phyloP scores from a whole-genome alignment of 2,113 vertebrate species.

The Antigone vipio region DNA sequence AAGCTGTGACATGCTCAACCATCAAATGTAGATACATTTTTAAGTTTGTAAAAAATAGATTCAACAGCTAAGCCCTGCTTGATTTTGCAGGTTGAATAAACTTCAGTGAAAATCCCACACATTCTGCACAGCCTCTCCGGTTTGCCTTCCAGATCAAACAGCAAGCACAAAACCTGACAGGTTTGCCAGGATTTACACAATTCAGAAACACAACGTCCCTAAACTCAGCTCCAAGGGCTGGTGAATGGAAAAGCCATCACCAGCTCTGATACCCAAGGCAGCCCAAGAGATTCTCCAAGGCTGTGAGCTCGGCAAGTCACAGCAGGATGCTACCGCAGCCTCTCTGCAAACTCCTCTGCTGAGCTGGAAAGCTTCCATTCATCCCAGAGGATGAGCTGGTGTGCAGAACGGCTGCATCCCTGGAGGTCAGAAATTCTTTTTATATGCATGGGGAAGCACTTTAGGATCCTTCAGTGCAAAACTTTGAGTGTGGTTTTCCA shows the following conservation, averaged over 20 bases:
- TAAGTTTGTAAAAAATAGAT: neutral
- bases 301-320: neutral
- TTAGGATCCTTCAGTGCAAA: neutral
- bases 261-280: neutral
- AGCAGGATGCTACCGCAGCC: neutral
- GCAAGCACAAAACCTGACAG: neutral
- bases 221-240: neutral
- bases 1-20: neutral
- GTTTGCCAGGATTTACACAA: neutral
- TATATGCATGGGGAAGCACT: neutral
- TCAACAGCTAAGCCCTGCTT: neutral
- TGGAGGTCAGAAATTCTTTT: neutral
- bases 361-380: accelerated
- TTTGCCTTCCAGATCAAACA: neutral
- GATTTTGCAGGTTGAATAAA: neutral
- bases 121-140: neutral
- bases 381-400: neutral
- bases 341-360: neutral
- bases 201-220: neutral
- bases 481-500: neutral
- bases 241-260: neutral
- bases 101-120: neutral
- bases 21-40: neutral
- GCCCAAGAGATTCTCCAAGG: neutral
- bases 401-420: neutral